Evolutionary conservation across 2,113 vertebrate species (phyloP).

Genomic region (Sitta europaea): DNA sequence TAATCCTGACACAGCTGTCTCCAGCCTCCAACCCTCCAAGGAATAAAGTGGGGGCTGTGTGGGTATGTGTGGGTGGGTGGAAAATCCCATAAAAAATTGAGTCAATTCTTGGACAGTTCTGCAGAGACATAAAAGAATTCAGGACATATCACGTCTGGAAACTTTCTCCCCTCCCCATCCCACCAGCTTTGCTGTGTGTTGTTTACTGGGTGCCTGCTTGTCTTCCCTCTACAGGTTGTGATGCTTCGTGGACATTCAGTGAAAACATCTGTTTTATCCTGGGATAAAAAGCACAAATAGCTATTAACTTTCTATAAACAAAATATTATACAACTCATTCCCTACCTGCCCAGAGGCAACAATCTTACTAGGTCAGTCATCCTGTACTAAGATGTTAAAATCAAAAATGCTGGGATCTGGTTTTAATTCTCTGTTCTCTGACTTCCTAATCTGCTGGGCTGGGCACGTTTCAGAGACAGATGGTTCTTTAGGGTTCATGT

Average conservation of each 20-base stretch:
- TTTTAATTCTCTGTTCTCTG: conserved; percentile 53
- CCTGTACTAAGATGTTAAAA: neutral
- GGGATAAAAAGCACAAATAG: neutral
- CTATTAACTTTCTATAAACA: neutral
- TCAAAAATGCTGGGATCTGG: neutral
- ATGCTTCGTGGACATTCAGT: neutral
- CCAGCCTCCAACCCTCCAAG: neutral
- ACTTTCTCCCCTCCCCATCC: neutral
- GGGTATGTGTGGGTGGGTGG: neutral
- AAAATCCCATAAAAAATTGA: conserved; percentile 7
- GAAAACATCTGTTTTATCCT: neutral
- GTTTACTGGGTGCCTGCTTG: neutral
- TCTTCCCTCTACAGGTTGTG: neutral
- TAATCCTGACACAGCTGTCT: neutral
- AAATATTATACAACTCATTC: neutral
- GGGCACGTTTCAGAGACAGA: conserved; percentile 31
- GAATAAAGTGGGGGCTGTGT: neutral
- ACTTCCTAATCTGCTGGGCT: conserved; percentile 31
- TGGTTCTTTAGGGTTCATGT: neutral
- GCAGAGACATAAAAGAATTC: neutral
- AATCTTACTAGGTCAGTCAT: neutral
- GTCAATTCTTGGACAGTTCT: neutral
- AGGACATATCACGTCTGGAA: neutral
- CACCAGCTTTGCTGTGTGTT: neutral
- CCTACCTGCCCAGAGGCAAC: neutral